These are phyloP conservation scores for Mya arenaria DNA, from an alignment of 1,140 invertebrate genomes.

Conservation along the genomic window DNA sequence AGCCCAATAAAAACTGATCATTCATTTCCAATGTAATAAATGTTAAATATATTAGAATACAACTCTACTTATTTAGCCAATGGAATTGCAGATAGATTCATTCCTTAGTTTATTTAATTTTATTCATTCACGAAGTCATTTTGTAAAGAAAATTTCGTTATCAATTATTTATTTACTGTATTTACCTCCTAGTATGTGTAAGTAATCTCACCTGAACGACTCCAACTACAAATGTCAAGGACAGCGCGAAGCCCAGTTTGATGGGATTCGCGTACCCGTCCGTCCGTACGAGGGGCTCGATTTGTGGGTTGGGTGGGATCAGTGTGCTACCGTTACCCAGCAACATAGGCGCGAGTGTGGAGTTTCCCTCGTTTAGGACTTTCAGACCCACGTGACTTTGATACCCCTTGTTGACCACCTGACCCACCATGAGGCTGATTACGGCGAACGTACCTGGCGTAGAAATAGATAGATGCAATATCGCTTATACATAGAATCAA, in stretches of 20 bases:
- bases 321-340: slow-evolving; percentile 2
- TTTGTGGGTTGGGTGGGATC: slow-evolving; percentile 13
- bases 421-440: slow-evolving; percentile 81
- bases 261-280: slow-evolving; percentile 56
- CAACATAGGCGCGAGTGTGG: neutral
- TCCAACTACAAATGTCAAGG: slow-evolving; percentile 75
- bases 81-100: too few species aligned
- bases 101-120: too few species aligned
- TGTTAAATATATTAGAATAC: too few species aligned
- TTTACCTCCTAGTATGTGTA: too few species aligned
- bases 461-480: neutral
- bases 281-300: slow-evolving; percentile 18
- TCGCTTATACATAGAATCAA: too few species aligned
- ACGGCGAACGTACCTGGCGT: slow-evolving; percentile 81
- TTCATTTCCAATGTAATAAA: too few species aligned
- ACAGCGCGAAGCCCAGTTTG: slow-evolving; percentile 74
- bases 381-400: slow-evolving; percentile 58
- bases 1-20: too few species aligned
- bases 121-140: too few species aligned
- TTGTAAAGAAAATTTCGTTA: too few species aligned
- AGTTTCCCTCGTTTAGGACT: slow-evolving; percentile 36
- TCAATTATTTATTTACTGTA: too few species aligned
- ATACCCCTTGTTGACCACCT: slow-evolving; percentile 74
- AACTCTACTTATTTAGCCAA: too few species aligned
- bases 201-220: slow-evolving; percentile 73